Evolutionary conservation across 2,888 invertebrate genomes (phyloP), one percentile per base, ranked within the genome.

Genomic region (Mesorhabditis spiculigera): DNA sequence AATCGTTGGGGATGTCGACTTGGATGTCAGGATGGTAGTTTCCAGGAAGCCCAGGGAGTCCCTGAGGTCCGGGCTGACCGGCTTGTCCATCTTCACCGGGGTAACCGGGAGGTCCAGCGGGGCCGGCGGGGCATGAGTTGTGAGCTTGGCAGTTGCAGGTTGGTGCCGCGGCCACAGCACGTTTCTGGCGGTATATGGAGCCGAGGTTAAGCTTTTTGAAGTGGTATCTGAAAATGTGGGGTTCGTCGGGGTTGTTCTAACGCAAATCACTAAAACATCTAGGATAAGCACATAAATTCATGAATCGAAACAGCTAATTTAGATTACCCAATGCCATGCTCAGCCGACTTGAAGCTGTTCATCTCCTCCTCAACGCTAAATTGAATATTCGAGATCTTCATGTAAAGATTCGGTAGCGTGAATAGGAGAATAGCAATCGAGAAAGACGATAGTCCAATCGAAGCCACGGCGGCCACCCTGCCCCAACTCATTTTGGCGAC

Each of bases 11-110:
- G 61, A 4, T 66, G 67, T 50, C 58, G 58, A 50, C 10, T 13
- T 10, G 8, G 10, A 50, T n/a, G 8, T 68, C 68, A 42, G 68
- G 68, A 50, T 50, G 58, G 43, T 62, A 45, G 16, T 62, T 61
- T 62, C 68, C 68, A 62, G 68, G 62, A 63, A 68, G 68, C 16
- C 68, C 68, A 63, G 63, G 10, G 13, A 45, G 61, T 68, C 68
- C 68, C n/a, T 62, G 62, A 28, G 45, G 45, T 61, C 68, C 68
- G 41, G 61, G 68, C 16, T 62, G 63, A 43, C 68, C 68, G 13
- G 61, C 6, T 13, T 68, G 61, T 61, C 68, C 68, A 43, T 58
- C 28, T 42, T 16, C n/a, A 41, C 68, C 68, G 43, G 68, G 68
- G 4, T 41, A 16, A 43, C 68, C 68, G n/a, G 68, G 68, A 42